Base-by-base conservation (phyloP, 1,140 invertebrate genomes). In the Drosophila truncata region DNA sequence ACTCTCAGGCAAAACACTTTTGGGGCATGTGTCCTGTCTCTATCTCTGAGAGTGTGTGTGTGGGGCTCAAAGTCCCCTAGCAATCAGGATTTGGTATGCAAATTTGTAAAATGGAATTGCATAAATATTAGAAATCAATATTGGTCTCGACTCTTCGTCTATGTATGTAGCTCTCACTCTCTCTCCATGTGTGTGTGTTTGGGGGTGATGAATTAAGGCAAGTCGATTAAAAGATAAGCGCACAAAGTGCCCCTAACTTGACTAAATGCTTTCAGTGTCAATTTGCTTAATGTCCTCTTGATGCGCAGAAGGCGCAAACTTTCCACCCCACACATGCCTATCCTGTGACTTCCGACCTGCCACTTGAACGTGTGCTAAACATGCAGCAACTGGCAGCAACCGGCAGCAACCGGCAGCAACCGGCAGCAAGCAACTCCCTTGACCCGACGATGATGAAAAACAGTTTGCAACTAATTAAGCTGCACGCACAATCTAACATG, bases 61-160 rank as follows among this genome's bases (percentile, higher is more conserved):
- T 50, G 46, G 60, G 27, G 61, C 85, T 88, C 85, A 67, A 54
- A 91, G 86, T 88, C 85, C 85, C 85, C 55, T 70, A 88, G 86
- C 85, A 88, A 88, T 88, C 85, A 88, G 85, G 79, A 88, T 88
- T 88, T 79, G 73, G 78, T 81, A 88, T 88, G 85, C 85, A 88
- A 88, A 88, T 88, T 88, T 88, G 81, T 79, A 81, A 88, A 88
- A 88, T 88, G 85, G 74, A 90, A 90, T 88, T 88, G 85, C 85
- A 88, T 88, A 88, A 88, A 88, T 88, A 88, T 88, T 85, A 90
- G 81, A 88, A 88, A 88, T 88, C 85, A 88, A 88, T 88, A 88
- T 88, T 85, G 80, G 73, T 54, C 63, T 63, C 69, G 39, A 65
- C 60, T 50, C 11, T 50, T 6, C 27, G 5, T 31, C 33, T n/a